Evolutionary conservation across 2,888 invertebrate species (phyloP), one percentile per base, ranked within the genome.

Genomic region (Tanytarsus gracilentus): DNA sequence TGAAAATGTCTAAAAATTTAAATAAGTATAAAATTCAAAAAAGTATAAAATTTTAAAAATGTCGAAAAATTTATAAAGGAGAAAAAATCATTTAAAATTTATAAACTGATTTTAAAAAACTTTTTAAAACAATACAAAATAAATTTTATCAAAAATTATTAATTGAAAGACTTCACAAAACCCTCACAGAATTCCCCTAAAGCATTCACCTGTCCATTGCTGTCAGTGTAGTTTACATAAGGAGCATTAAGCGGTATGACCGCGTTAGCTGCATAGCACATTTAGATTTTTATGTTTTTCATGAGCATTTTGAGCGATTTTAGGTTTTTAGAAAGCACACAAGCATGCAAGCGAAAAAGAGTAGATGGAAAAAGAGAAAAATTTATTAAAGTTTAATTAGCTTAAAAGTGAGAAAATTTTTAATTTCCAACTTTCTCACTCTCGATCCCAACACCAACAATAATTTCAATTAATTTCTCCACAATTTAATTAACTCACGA

Each of bases 181-280:
- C n/a, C n/a, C n/a, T n/a, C n/a, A n/a, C n/a, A n/a, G n/a, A n/a
- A n/a, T n/a, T n/a, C n/a, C n/a, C n/a, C n/a, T n/a, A n/a, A n/a
- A n/a, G n/a, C 71, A 78, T 78, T 80, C 89, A 92, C 92, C 92
- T 92, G 91, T 85, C 89, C 91, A 82, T 88, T 87, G 78, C 88
- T 87, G 82, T 92, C 92, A 81, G 91, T 91, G 86, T 92, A 92
- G 82, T 87, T 86, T 81, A 92, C 90, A 83, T 86, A 89, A 77
- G 87, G 87, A 82, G 89, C 90, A 80, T 92, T 92, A 78, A 84
- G 81, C 75, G 88, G 86, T 80, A 86, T 82, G 81, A 85, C 79
- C 76, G 76, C 76, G 64, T 65, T 64, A 64, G 63, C 60, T 74
- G 21, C 23, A 44, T 44, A 21, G 18, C 36, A 36, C 2, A 36